Evolutionary conservation across 30 jellyfish, hydroid and myxozoan genomes (phyloP), one percentile per base, ranked within the genome.

Genomic region (Clytia hemisphaerica): DNA sequence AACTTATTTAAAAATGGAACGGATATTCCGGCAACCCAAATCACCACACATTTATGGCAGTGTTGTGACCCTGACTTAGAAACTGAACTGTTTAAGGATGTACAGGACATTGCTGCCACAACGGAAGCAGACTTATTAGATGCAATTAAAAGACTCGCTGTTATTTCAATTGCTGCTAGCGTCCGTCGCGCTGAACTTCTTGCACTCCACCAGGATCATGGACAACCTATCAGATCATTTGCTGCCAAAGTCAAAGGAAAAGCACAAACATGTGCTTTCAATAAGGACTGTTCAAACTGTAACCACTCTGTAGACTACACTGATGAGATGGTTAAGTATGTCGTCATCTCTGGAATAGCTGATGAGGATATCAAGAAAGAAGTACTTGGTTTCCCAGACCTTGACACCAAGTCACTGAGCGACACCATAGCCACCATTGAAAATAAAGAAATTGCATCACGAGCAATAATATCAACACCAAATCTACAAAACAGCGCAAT

Each of bases 161-260:
- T 40, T 16, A 40, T 40, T 40, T 40, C 53, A 16, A 40, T 40
- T 40, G 53, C 53, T 7, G 53, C 53, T 16, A 40, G 53, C 16
- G 53, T 40, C 14, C 53, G 53, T 16, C 53, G 53, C 16, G 53
- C 53, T 40, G 16, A 40, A 40, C 28, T 51, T 51, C 28, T 51
- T 12, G 66, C 30, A 10, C 19, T 51, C 12, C 12, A 51, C 32
- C 66, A 51, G 66, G 28, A 51, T 22, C 66, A 51, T 22, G 66
- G 66, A 10, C 32, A 22, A 22, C 19, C 32, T 0, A 29, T 57
- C 16, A 37, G 55, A n/a, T 1, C 70, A 21, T 57, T 57, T 21
- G 70, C 29, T 4, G 48, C 70, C 53, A 57, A 57, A 32, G 70
- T 57, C 32, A 51, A 51, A 31, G 66, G 66, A 10, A 51, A 51